phyloP scores from a whole-genome alignment of 2,888 invertebrate genomes.

The Luffia ferchaultella region DNA sequence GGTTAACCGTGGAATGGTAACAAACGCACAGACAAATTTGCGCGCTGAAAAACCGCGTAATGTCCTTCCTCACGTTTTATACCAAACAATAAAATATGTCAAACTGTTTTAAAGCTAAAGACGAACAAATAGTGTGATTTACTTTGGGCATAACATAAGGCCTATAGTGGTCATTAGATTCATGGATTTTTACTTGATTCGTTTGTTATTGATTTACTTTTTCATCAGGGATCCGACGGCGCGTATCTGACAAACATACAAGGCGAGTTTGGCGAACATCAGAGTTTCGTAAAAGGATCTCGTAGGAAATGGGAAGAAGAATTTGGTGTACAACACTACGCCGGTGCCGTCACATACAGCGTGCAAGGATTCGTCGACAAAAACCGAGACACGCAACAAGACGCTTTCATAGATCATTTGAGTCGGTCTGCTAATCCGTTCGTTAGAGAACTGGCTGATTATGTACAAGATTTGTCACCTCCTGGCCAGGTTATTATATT shows the following conservation, averaged over 20 bases:
- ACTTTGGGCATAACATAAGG: no score
- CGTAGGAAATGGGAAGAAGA: constrained; percentile 90
- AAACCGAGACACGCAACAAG: constrained; percentile 92
- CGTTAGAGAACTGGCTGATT: constrained; percentile 76
- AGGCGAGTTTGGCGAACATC: constrained; percentile 84
- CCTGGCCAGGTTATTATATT: constrained; percentile 74
- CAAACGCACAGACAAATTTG: no score
- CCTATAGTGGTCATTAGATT: no score
- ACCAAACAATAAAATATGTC: no score
- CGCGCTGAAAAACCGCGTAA: no score
- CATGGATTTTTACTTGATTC: no score
- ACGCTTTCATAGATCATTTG: constrained; percentile 90
- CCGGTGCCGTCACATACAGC: constrained; percentile 85
- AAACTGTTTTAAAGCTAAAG: no score
- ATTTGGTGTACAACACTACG: constrained; percentile 90
- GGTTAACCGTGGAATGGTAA: no score
- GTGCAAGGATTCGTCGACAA: constrained; percentile 89
- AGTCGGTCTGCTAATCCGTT: constrained; percentile 84
- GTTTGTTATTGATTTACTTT: no score
- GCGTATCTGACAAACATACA: constrained; percentile 90
- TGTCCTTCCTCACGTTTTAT: no score
- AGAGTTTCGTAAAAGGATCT: constrained; percentile 87
- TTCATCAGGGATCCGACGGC: constrained; percentile 77
- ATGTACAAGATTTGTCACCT: constrained; percentile 59
- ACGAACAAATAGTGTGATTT: no score